phyloP scores from a whole-genome alignment of 2,113 vertebrate genomes.

The Oostethus manadensis region DNA sequence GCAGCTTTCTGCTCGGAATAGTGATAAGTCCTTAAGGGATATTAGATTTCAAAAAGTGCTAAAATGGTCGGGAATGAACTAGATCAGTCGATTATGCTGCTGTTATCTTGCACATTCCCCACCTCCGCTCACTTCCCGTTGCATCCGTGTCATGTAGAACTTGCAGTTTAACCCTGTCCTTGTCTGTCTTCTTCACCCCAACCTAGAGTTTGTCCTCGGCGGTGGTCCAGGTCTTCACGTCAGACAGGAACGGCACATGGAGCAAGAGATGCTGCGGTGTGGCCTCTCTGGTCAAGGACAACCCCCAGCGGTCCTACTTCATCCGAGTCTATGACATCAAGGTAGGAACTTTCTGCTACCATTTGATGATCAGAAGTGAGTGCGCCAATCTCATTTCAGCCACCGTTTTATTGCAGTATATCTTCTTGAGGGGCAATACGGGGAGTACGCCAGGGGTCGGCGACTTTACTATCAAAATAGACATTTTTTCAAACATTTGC shows the following conservation, averaged over 20 bases:
- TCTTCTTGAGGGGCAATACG: no score
- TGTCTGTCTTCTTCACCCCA: conserved; percentile 3
- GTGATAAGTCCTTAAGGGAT: background rate
- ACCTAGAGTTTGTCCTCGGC: conserved; percentile 83
- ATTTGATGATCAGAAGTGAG: background rate
- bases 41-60: background rate
- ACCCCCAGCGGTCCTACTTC: conserved; percentile 90
- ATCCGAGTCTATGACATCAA: conserved; percentile 93
- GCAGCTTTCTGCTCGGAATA: background rate
- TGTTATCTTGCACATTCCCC: no score
- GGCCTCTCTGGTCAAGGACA: conserved; percentile 96
- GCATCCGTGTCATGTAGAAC: background rate
- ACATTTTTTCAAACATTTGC: no score
- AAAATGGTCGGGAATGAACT: background rate
- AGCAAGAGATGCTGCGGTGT: conserved; percentile 91
- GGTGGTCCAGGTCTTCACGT: conserved; percentile 87
- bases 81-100: background rate
- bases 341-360: conserved; percentile 65
- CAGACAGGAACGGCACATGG: conserved; percentile 87
- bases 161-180: background rate
- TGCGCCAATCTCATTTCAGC: background rate
- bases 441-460: no score
- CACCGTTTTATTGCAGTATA: no score
- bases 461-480: no score
- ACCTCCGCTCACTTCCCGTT: background rate